Evolutionary conservation across 2,113 vertebrate genomes (phyloP).

Genomic region (Gobio gobio): DNA sequence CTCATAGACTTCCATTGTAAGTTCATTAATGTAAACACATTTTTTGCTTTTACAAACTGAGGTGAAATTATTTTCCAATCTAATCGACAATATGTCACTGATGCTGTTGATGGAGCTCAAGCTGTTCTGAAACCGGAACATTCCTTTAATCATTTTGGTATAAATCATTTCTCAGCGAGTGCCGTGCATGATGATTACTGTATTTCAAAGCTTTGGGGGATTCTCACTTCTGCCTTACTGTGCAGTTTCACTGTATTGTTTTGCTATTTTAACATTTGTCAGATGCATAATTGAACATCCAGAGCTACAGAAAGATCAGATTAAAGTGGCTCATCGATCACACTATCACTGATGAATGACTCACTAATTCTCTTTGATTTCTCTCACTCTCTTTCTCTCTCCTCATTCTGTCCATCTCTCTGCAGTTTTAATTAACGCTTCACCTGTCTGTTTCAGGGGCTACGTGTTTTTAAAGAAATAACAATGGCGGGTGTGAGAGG

Average conservation of each 20-base stretch:
- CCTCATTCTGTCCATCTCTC: slow-evolving; percentile 22
- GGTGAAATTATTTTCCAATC: neutral
- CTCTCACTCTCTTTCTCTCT: neutral
- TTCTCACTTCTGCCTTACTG: neutral
- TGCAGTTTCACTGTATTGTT: slow-evolving; percentile 25
- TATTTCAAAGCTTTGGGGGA: slow-evolving; percentile 5
- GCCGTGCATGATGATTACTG: neutral
- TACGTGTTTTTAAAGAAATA: neutral
- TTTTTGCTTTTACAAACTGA: neutral
- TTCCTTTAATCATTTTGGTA: neutral
- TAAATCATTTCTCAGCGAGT: neutral
- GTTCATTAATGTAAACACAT: neutral
- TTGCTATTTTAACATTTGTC: slow-evolving; percentile 13
- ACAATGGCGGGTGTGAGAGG: neutral
- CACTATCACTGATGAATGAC: slow-evolving; percentile 27
- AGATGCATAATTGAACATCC: slow-evolving; percentile 29
- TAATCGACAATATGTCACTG: neutral
- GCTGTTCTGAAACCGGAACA: neutral
- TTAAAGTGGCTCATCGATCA: slow-evolving; percentile 21
- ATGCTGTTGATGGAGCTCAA: neutral
- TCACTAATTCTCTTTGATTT: slow-evolving; percentile 35
- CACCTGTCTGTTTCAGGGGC: neutral
- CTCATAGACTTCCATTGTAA: neutral
- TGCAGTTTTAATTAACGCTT: slow-evolving; percentile 1
- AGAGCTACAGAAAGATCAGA: slow-evolving; percentile 29